Percentiles rank a stretch among this genome's conserved stretches.
Conservation (phyloP, 1,140 invertebrate species). For the Vanessa atalanta region DNA sequence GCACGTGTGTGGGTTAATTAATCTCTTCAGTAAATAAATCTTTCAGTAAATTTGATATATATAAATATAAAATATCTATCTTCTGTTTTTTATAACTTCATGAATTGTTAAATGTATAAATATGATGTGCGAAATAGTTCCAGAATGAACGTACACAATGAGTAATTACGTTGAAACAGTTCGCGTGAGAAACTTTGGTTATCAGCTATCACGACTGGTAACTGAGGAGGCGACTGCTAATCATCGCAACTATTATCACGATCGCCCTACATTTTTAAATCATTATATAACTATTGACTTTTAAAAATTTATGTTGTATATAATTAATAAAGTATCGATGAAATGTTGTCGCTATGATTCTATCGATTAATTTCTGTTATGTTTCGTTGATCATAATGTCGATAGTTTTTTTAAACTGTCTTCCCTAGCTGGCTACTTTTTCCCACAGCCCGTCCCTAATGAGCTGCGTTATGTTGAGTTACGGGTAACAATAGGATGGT, state of each 20-base stretch:
- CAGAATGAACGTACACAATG: slow-evolving; percentile 2
- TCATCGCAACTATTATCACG: slow-evolving; percentile 24
- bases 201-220: slow-evolving; percentile 26
- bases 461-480: slow-evolving; percentile 69
- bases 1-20: too few species aligned
- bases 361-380: neutral
- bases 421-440: slow-evolving; percentile 52
- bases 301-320: too few species aligned
- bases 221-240: slow-evolving; percentile 22
- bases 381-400: slow-evolving; percentile 21
- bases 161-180: slow-evolving; percentile 21
- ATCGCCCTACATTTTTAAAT: slow-evolving; percentile 19
- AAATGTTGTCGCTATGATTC: neutral
- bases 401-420: slow-evolving; percentile 30
- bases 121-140: slow-evolving; percentile 5
- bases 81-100: too few species aligned
- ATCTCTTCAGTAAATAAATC: too few species aligned
- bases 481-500: slow-evolving; percentile 44
- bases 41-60: too few species aligned
- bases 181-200: slow-evolving; percentile 38
- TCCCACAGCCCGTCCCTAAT: slow-evolving; percentile 74
- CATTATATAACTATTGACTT: too few species aligned
- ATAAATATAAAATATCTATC: too few species aligned
- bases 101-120: neutral
- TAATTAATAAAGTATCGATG: too few species aligned